phyloP scores from a whole-genome alignment of 2,888 invertebrate species.

The Drosophila siamana region DNA sequence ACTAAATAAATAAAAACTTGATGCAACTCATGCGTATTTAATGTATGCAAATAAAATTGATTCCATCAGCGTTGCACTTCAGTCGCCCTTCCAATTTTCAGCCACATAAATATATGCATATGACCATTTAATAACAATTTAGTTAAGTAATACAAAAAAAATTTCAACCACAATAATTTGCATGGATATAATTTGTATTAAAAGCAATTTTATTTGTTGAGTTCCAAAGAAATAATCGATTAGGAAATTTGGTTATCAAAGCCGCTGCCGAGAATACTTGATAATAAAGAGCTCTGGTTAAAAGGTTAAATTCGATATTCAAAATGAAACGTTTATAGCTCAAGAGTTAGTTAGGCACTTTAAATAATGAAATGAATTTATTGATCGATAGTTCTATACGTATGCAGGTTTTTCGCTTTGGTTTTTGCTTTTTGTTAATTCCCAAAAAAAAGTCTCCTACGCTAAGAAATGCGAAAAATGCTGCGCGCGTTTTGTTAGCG shows the following conservation, averaged over 20 bases:
- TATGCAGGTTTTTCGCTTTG: too few relatives aligned
- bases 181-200: slow-evolving; percentile 3
- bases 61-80: neutral
- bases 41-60: neutral
- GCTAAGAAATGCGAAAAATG: slow-evolving; percentile 44
- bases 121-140: slow-evolving; percentile 16
- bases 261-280: slow-evolving; percentile 32
- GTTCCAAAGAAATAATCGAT: slow-evolving; percentile 10
- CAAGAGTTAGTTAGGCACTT: slow-evolving; percentile 59
- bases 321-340: slow-evolving; percentile 53
- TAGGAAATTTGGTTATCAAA: slow-evolving; percentile 18
- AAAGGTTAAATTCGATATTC: slow-evolving; percentile 48
- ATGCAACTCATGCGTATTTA: neutral
- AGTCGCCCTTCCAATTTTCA: slow-evolving; percentile 16
- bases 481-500: slow-evolving; percentile 36
- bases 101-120: slow-evolving; percentile 23
- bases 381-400: neutral
- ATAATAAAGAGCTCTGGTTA: slow-evolving; percentile 10
- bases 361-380: slow-evolving; percentile 40
- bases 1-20: neutral
- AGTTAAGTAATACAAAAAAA: slow-evolving; percentile 7
- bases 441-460: slow-evolving; percentile 16
- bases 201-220: slow-evolving; percentile 8
- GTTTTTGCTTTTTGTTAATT: neutral
- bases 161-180: neutral